Conservation (phyloP, 1,140 invertebrate genomes). For the Drosophila insularis region DNA sequence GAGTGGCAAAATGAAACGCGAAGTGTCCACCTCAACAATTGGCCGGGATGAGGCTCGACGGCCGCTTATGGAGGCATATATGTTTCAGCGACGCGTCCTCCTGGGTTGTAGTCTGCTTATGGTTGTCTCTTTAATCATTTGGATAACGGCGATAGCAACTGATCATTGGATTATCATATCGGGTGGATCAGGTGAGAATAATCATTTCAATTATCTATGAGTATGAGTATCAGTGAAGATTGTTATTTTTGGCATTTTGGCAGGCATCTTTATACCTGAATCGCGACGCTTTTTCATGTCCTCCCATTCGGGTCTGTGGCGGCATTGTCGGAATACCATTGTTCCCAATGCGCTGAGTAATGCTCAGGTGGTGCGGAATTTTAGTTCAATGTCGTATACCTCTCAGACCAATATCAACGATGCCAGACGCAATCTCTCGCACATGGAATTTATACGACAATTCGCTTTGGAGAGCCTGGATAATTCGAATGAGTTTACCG, state of each 20-base stretch:
- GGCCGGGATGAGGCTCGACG: slow-evolving; percentile 83
- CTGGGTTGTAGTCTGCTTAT: slow-evolving; percentile 88
- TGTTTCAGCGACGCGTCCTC: slow-evolving; percentile 88
- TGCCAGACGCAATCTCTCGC: slow-evolving; percentile 62
- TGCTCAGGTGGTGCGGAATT: slow-evolving; percentile 71
- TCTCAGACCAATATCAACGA: slow-evolving; percentile 58
- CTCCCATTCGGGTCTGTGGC: slow-evolving; percentile 88
- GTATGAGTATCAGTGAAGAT: not conserved
- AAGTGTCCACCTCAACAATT: slow-evolving; percentile 84
- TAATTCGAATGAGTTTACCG: slow-evolving; percentile 63
- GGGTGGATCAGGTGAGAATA: slow-evolving; percentile 81
- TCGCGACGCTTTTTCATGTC: slow-evolving; percentile 85
- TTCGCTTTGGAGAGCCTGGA: slow-evolving; percentile 56
- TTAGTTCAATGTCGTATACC: slow-evolving; percentile 74
- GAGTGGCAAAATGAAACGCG: slow-evolving; percentile 66
- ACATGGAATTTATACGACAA: slow-evolving; percentile 63
- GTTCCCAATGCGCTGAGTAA: slow-evolving; percentile 67
- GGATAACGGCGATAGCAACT: slow-evolving; percentile 89
- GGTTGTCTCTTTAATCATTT: slow-evolving; percentile 86
- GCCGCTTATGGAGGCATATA: slow-evolving; percentile 84
- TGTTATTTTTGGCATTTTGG: slow-evolving; percentile 53
- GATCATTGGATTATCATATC: slow-evolving; percentile 89
- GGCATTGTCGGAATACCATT: slow-evolving; percentile 84
- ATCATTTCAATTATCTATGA: not conserved
- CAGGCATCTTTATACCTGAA: slow-evolving; percentile 85